Evolutionary conservation across 1,140 invertebrate species (phyloP).

Genomic region (Ips typographus): DNA sequence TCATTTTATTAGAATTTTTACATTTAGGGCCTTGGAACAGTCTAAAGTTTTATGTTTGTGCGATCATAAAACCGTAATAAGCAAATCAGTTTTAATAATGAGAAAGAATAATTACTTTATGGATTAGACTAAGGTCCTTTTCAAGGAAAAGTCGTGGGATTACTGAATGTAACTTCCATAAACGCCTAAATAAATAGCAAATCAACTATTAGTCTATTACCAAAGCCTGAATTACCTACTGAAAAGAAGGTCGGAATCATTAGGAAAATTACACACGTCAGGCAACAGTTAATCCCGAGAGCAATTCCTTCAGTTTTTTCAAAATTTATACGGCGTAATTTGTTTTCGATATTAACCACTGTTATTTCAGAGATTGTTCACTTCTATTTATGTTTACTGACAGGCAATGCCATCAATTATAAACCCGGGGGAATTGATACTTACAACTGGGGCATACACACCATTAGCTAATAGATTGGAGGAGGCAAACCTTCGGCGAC

Average conservation of each 20-base stretch:
- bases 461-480: constrained; percentile 3
- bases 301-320: constrained; percentile 11
- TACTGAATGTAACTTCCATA: background rate
- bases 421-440: background rate
- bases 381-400: constrained; percentile 4
- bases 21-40: too few species aligned
- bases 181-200: background rate
- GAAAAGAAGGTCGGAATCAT: constrained; percentile 16
- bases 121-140: background rate
- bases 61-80: too few species aligned
- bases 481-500: background rate
- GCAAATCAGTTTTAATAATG: too few species aligned
- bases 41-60: too few species aligned
- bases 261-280: constrained; percentile 11
- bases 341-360: constrained; percentile 16
- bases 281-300: background rate
- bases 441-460: constrained; percentile 3
- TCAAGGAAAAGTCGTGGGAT: background rate
- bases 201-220: background rate
- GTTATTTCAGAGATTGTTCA: constrained; percentile 16
- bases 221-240: background rate
- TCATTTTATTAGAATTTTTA: too few species aligned
- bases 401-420: constrained; percentile 2
- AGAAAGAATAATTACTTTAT: too few species aligned
- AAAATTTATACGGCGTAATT: constrained; percentile 5